A percentile compares a stretch with the other conserved stretches of the same genome.
Conservation (phyloP, 2,113 vertebrate species). For the Syrmaticus mikado region DNA sequence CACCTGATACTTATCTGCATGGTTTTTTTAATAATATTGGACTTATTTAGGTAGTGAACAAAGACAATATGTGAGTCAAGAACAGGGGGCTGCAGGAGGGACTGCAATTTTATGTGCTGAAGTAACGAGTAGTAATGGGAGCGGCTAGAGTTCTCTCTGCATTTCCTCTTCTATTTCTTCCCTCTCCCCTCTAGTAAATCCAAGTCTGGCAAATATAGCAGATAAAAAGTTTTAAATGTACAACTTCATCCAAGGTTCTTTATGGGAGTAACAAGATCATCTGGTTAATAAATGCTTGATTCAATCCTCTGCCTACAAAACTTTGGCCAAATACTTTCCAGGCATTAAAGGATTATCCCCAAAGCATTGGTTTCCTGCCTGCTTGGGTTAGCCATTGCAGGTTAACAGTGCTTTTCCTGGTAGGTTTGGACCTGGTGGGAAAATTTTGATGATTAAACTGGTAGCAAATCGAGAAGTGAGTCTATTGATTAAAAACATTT, state of each 20-base stretch:
- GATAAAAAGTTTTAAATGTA: slow-evolving; percentile 55
- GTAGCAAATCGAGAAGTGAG: neutral
- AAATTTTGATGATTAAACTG: accelerated
- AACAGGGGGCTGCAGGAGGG: neutral
- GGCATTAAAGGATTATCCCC: neutral
- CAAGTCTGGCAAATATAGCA: slow-evolving; percentile 44
- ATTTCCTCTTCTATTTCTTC: slow-evolving; percentile 49
- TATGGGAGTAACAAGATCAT: slow-evolving; percentile 51
- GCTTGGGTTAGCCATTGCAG: neutral
- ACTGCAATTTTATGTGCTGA: slow-evolving; percentile 41
- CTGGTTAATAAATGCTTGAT: slow-evolving; percentile 26
- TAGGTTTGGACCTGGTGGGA: neutral
- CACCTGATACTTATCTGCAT: neutral
- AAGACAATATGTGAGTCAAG: neutral
- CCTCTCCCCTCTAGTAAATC: slow-evolving; percentile 49
- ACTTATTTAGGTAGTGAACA: neutral
- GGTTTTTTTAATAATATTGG: neutral
- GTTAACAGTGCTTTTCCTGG: neutral
- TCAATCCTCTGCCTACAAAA: slow-evolving; percentile 20
- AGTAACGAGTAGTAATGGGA: slow-evolving; percentile 40
- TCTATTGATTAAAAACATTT: neutral
- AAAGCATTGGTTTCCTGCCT: neutral
- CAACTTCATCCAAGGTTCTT: slow-evolving; percentile 48
- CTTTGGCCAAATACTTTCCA: neutral
- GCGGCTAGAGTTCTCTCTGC: neutral